Percentiles rank a stretch among this genome's conserved stretches.
phyloP scores from a whole-genome alignment of 2,888 invertebrate genomes.

The Drosophila anomalipes region DNA sequence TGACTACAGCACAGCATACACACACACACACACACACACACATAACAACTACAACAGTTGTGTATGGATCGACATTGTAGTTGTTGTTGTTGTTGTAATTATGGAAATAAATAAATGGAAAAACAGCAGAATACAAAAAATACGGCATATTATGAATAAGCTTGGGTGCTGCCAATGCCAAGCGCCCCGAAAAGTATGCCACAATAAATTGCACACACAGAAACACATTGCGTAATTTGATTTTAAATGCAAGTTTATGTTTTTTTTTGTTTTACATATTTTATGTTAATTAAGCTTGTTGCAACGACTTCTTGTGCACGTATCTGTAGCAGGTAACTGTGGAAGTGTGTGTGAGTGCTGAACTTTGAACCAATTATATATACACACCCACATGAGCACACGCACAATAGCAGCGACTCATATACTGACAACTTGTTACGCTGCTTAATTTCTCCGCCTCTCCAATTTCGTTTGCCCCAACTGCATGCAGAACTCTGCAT shows the following conservation, averaged over 20 bases:
- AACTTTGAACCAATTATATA: constrained; percentile 76
- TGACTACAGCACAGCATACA: constrained; percentile 44
- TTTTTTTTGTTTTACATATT: constrained; percentile 59
- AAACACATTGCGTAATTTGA: constrained; percentile 48
- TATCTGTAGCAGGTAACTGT: constrained; percentile 28
- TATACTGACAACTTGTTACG: constrained; percentile 66
- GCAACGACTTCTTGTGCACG: constrained; percentile 54
- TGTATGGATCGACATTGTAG: background rate
- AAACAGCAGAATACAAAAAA: constrained; percentile 4
- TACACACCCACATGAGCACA: constrained; percentile 15
- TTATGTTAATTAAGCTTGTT: constrained; percentile 82
- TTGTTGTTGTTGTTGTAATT: constrained; percentile 42
- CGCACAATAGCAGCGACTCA: constrained; percentile 15
- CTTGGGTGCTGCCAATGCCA: constrained; percentile 21
- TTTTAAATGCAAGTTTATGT: constrained; percentile 57
- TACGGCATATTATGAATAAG: constrained; percentile 39
- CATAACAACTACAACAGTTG: constrained; percentile 20
- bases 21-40: background rate
- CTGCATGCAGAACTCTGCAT: constrained; percentile 1
- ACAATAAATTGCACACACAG: constrained; percentile 32
- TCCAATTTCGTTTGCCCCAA: constrained; percentile 19
- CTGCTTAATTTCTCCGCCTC: constrained; percentile 68
- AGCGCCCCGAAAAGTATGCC: constrained; percentile 40
- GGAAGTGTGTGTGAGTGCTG: constrained; percentile 14
- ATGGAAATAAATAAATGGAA: constrained; percentile 33